Conservation (phyloP, 2,888 invertebrate genomes). For the Scaptomyza caliginosa region DNA sequence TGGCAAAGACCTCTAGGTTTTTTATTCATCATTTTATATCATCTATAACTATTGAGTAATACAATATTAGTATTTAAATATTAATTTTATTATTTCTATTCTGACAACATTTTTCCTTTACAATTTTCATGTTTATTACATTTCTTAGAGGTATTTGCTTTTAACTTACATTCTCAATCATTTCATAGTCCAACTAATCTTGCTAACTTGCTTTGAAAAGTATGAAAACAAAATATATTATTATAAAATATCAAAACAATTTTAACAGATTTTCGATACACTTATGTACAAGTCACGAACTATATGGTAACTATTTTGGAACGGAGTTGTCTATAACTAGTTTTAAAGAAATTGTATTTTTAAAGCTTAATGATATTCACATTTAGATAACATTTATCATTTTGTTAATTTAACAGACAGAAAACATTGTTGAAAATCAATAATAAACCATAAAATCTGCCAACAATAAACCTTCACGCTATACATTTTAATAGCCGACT, state of each 20-base stretch:
- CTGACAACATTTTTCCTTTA: slow-evolving; percentile 12
- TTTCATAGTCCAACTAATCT: slow-evolving; percentile 10
- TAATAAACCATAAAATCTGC: too few species aligned
- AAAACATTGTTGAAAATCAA: not conserved
- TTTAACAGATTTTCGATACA: slow-evolving; percentile 1
- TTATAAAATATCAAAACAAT: slow-evolving; percentile 15
- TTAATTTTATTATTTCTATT: slow-evolving; percentile 18
- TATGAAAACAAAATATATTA: not conserved
- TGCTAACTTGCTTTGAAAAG: slow-evolving; percentile 33
- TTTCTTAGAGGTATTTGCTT: slow-evolving; percentile 24
- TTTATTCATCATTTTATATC: not conserved
- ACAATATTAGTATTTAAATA: not conserved
- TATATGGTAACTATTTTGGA: slow-evolving; percentile 28
- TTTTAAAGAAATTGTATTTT: not conserved
- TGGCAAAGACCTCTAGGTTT: not conserved
- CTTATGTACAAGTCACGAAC: slow-evolving; percentile 28
- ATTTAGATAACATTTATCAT: slow-evolving; percentile 1
- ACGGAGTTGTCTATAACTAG: slow-evolving; percentile 36
- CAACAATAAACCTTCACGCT: too few species aligned
- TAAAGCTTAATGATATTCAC: slow-evolving; percentile 5
- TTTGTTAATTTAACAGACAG: too few species aligned
- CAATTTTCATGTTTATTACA: slow-evolving; percentile 13
- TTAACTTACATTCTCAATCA: slow-evolving; percentile 14
- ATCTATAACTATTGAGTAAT: not conserved
- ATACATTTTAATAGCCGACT: too few species aligned